These are phyloP conservation scores for Sardinella longiceps DNA, from an alignment of 2,797 vertebrate species.

Conservation along the genomic window DNA sequence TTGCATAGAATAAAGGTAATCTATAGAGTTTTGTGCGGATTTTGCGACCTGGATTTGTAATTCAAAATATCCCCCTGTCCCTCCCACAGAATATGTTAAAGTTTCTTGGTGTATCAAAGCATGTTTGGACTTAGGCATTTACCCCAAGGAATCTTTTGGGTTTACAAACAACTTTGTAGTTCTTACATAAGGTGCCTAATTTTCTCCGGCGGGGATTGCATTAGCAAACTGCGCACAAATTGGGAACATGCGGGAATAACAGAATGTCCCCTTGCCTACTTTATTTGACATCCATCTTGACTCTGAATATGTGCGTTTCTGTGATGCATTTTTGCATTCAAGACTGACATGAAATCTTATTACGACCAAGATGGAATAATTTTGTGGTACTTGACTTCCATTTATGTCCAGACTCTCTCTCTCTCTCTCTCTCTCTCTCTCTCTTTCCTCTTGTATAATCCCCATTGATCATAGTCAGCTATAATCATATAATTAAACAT, in stretches of 20 bases:
- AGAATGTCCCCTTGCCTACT: background rate
- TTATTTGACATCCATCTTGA: background rate
- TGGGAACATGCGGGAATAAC: conserved; percentile 21
- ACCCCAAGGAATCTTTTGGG: background rate
- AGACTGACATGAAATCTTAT: background rate
- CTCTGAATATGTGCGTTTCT: background rate
- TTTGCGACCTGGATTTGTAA: background rate
- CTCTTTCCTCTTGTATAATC: conserved; percentile 31
- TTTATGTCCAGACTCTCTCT: conserved; percentile 46
- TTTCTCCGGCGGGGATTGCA: conserved; percentile 22
- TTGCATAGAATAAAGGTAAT: background rate
- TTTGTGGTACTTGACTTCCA: background rate
- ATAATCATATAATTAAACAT: conserved; percentile 22
- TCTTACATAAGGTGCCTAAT: conserved; percentile 27
- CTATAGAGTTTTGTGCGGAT: background rate
- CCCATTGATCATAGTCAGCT: background rate
- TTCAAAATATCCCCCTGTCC: background rate
- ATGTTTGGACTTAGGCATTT: background rate
- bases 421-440: conserved; percentile 57
- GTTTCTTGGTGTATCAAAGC: background rate
- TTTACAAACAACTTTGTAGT: conserved; percentile 5
- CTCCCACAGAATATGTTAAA: background rate
- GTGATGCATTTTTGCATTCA: background rate
- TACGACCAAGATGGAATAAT: background rate
- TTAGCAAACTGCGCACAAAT: conserved; percentile 23